A percentile compares a stretch with the other conserved stretches of the same genome.
Conservation (phyloP, 2,888 invertebrate genomes). For the Tupiocoris notatus region DNA sequence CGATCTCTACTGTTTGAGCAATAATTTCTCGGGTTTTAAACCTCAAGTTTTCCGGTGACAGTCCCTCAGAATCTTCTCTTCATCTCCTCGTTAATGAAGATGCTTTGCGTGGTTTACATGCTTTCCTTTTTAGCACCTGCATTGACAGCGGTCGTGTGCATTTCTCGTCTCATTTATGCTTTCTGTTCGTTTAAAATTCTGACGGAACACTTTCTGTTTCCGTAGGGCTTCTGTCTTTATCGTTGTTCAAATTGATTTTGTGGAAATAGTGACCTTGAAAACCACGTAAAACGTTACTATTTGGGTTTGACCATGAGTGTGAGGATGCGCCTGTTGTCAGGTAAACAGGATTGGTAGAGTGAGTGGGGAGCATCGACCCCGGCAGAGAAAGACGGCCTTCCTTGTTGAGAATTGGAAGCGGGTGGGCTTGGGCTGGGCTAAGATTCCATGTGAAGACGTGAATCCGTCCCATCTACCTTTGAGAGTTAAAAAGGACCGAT, state of each 20-base stretch:
- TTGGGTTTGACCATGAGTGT: background rate
- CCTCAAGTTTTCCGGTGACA: no score
- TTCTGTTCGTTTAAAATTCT: no score
- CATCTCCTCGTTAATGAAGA: no score
- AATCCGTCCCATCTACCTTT: background rate
- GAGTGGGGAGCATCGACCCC: background rate
- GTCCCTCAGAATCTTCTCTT: no score
- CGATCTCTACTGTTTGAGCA: no score
- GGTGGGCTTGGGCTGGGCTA: background rate
- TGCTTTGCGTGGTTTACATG: no score
- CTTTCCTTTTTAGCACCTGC: no score
- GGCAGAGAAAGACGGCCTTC: background rate
- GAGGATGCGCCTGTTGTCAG: background rate
- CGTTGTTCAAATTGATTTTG: background rate
- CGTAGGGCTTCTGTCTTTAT: no score
- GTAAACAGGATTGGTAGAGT: background rate
- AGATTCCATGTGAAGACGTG: background rate
- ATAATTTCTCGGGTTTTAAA: no score
- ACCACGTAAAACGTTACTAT: background rate
- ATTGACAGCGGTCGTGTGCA: no score
- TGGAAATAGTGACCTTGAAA: background rate
- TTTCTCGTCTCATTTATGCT: no score
- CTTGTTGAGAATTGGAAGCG: background rate
- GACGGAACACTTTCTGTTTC: no score
- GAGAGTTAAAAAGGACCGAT: background rate